Evolutionary conservation across 2,888 invertebrate species (phyloP), one percentile per base, ranked within the genome.

Genomic region (Melinopterus prodromus): DNA sequence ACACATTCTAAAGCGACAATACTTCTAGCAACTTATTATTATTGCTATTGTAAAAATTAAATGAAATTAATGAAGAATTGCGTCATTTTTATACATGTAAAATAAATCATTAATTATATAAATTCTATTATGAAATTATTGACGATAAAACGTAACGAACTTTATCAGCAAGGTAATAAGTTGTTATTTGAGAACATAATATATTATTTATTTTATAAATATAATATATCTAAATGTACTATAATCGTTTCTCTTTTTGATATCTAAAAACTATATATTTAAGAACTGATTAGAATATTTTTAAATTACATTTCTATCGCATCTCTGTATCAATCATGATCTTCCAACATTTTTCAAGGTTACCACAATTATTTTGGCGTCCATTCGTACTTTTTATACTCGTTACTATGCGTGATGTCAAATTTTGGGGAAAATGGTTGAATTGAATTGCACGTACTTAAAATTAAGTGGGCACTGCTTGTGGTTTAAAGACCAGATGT

Each of bases 321-420:
- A 81, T 84, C 84, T 84, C 83, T 84, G 81, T 85, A 85, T 85
- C 85, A 84, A 85, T 85, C 85, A 84, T 84, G 86, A 85, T 86
- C 86, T 86, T 86, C 86, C 86, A 82, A 72, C 16, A 36, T 36
- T 72, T 72, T n/a, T 72, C 36, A 72, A 6, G n/a, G 36, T 15
- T 77, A 77, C 77, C 77, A 77, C 77, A 77, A 77, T n/a, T 77
- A 77, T 77, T 77, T 38, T 69, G 53, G 53, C 53, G 53, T 53
- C 53, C 53, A 53, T 53, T 9, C 53, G 53, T 53, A 53, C 53
- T 53, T 53, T 53, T 53, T 53, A 53, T 53, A 53, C 53, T 53
- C 53, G 5, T 53, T 53, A 53, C 53, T 53, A 53, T 12, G 53
- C 53, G 53, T 53, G 53, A 53, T 53, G 53, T 53, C 53, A 1